phyloP scores from a whole-genome alignment of 2,113 vertebrate genomes.

The Gavialis gangeticus region DNA sequence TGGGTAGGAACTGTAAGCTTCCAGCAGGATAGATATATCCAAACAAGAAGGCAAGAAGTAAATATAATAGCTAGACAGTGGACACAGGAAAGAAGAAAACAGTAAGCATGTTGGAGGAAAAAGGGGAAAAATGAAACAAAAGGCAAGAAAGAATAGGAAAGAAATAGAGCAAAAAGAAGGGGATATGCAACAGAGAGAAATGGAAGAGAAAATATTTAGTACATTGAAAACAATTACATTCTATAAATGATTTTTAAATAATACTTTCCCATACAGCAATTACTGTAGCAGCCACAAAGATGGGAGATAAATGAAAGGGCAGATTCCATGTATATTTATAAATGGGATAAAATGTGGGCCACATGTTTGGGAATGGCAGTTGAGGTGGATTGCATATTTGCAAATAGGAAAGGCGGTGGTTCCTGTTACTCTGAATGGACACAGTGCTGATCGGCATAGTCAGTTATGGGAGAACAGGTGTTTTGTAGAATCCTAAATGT shows the following conservation, averaged over 20 bases:
- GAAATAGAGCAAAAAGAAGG: background rate
- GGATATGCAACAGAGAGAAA: constrained; percentile 50
- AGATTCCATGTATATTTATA: background rate
- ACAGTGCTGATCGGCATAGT: background rate
- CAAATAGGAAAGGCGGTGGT: background rate
- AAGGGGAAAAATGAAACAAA: constrained; percentile 55
- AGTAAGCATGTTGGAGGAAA: background rate
- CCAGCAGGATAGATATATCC: constrained; percentile 18
- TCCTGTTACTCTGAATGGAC: constrained; percentile 7
- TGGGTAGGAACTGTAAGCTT: constrained; percentile 32
- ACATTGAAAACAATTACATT: constrained; percentile 59
- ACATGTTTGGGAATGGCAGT: background rate
- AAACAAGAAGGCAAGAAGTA: background rate
- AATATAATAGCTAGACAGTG: constrained; percentile 29
- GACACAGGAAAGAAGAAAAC: background rate
- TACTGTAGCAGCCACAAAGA: background rate
- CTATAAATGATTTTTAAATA: constrained; percentile 43
- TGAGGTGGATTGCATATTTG: background rate
- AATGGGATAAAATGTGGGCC: background rate
- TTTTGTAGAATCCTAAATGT: background rate
- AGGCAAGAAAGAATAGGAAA: constrained; percentile 69
- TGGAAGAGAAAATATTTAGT: constrained; percentile 21
- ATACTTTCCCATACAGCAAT: constrained; percentile 49
- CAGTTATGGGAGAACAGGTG: background rate
- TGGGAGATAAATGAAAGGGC: background rate